These are phyloP conservation scores for Biston betularia DNA, from an alignment of 2,888 invertebrate genomes.

Conservation along the genomic window DNA sequence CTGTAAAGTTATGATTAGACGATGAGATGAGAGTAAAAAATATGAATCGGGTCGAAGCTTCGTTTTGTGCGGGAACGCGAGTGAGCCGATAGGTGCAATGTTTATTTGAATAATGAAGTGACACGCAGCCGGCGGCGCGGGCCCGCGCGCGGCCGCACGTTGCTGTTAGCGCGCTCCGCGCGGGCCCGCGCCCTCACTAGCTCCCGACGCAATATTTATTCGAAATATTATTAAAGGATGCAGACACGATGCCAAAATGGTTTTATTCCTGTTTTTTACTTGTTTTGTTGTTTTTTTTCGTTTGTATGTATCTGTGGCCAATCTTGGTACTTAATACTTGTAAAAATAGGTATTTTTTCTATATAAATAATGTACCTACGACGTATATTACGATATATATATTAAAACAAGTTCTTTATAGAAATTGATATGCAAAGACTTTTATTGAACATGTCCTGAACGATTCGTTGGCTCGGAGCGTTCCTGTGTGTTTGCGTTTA, in stretches of 20 bases:
- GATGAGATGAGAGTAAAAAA: slow-evolving; percentile 76
- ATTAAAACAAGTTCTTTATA: slow-evolving; percentile 84
- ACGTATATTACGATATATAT: slow-evolving; percentile 83
- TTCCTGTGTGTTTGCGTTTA: neutral
- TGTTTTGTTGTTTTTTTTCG: slow-evolving; percentile 84
- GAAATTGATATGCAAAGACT: slow-evolving; percentile 80
- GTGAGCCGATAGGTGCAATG: slow-evolving; percentile 85
- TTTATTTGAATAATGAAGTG: slow-evolving; percentile 78
- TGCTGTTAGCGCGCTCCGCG: slow-evolving; percentile 36
- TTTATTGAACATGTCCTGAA: slow-evolving; percentile 73
- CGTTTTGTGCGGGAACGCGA: slow-evolving; percentile 78
- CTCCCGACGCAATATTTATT: slow-evolving; percentile 75
- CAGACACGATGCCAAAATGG: slow-evolving; percentile 86
- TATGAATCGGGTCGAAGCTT: slow-evolving; percentile 82
- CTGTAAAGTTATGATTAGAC: slow-evolving; percentile 81
- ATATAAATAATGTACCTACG: slow-evolving; percentile 84
- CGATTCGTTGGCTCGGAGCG: slow-evolving; percentile 3
- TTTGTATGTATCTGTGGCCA: slow-evolving; percentile 85
- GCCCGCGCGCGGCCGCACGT: slow-evolving; percentile 46
- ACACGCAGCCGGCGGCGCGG: slow-evolving; percentile 50
- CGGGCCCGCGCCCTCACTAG: slow-evolving; percentile 43
- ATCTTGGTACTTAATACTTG: slow-evolving; percentile 85
- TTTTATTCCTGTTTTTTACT: slow-evolving; percentile 85
- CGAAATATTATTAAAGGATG: slow-evolving; percentile 76
- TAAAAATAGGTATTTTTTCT: slow-evolving; percentile 85